These are phyloP conservation scores for Melanotaenia pygmaea DNA, from an alignment of 2,797 vertebrate genomes.

Conservation along the genomic window DNA sequence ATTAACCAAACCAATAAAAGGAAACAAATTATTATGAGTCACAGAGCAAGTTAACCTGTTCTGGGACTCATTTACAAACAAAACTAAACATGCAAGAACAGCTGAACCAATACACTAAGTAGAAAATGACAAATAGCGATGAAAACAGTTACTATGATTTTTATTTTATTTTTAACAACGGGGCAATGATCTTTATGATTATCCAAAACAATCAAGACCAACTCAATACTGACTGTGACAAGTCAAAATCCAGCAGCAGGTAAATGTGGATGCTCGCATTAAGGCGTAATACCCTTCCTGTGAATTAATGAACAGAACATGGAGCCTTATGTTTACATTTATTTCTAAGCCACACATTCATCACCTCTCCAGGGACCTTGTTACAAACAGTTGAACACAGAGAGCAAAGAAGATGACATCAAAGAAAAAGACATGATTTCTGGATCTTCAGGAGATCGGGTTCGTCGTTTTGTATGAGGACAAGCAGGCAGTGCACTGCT, in stretches of 20 bases:
- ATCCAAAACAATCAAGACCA: not conserved
- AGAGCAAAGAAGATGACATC: constrained; percentile 6
- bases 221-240: not conserved
- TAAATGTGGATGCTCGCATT: constrained; percentile 12
- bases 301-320: constrained; percentile 19
- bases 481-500: constrained; percentile 23
- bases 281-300: constrained; percentile 9
- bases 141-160: not conserved
- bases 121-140: not conserved
- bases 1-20: not conserved
- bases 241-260: constrained; percentile 5
- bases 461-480: constrained; percentile 10
- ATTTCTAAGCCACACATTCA: constrained; percentile 20
- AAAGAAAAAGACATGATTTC: constrained; percentile 13
- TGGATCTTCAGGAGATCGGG: constrained; percentile 27
- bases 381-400: constrained; percentile 20
- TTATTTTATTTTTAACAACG: not conserved
- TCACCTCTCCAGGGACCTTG: constrained; percentile 15
- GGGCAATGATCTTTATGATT: not conserved
- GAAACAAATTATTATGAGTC: too few species aligned
- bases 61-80: not conserved
- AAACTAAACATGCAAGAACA: not conserved
- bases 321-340: constrained; percentile 12
- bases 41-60: not conserved
- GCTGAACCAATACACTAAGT: not conserved